Base-by-base conservation (phyloP, 2,797 vertebrate species). In the Melanotaenia boesemani region DNA sequence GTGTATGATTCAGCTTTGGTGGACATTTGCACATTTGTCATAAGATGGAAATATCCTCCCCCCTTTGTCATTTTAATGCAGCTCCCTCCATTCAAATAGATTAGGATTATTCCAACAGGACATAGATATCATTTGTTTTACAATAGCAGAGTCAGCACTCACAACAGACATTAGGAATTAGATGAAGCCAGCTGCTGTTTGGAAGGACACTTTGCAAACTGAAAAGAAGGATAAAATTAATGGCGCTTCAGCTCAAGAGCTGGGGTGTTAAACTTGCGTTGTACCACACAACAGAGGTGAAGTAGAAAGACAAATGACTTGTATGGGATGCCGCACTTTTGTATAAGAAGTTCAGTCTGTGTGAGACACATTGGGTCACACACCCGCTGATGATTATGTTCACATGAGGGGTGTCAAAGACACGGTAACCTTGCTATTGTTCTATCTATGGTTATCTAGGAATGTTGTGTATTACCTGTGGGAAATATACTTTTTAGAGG, bases 21-120 rank as follows among this genome's bases (percentile, higher is more conserved):
- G 89, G 91, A 92, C 93, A 84, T 92, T 94, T 93, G 88, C 92
- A 91, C 95, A 96, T 97, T 96, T 92, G 95, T 98, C 95, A 96
- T 76, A 16, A 85, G 77, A 86, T 80, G 81, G 83, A 84, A 86
- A 91, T 80, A 79, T 81, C 76, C 84, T 69, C 74, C 77, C 56
- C 66, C 64, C 67, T 76, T 80, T 86, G 87, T 91, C 77, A 82
- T 82, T 89, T 89, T 89, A 93, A 86, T 84, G 74, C 74, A 60
- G 70, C 73, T 86, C 82, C 86, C 83, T 91, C 85, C 88, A 85
- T 83, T 81, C 85, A 95, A 92, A 86, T 86, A 92, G 91, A 94
- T 92, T 87, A 83, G 86, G 90, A 95, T 95, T 77, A 32, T 93
- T 93, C 81, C 88, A 89, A 93, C 88, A 93, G 92, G 93, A 94